Evolutionary conservation across 2,888 invertebrate genomes (phyloP).

Genomic region (Agriopis leucophaearia): DNA sequence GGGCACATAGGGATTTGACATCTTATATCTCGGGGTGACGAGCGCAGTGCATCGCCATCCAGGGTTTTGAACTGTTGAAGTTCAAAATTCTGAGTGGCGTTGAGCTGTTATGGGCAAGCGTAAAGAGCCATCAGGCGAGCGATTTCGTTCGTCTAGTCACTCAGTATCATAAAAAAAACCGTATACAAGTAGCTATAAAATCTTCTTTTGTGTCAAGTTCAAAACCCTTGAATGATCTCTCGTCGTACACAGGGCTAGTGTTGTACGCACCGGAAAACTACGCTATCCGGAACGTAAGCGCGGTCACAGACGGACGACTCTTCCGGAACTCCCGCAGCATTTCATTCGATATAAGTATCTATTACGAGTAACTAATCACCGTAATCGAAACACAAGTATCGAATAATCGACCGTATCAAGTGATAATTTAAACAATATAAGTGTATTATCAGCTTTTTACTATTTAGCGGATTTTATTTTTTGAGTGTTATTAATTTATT

Average conservation of each 20-base stretch:
- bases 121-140: too few relatives aligned
- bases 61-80: too few relatives aligned
- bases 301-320: slow-evolving; percentile 63
- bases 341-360: slow-evolving; percentile 42
- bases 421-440: slow-evolving; percentile 30
- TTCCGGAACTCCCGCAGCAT: slow-evolving; percentile 56
- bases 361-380: slow-evolving; percentile 48
- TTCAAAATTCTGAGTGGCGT: too few relatives aligned
- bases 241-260: slow-evolving; percentile 49
- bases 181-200: background rate
- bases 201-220: slow-evolving; percentile 7
- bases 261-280: slow-evolving; percentile 61
- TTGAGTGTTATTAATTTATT: background rate
- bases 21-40: too few relatives aligned
- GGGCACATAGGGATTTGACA: too few relatives aligned
- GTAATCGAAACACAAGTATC: slow-evolving; percentile 45
- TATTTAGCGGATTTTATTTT: slow-evolving; percentile 20
- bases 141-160: too few relatives aligned
- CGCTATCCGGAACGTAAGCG: slow-evolving; percentile 59
- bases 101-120: too few relatives aligned
- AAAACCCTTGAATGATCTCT: slow-evolving; percentile 27
- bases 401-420: slow-evolving; percentile 42
- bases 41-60: too few relatives aligned
- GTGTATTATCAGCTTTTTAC: slow-evolving; percentile 32
- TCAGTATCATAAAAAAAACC: too few relatives aligned